Evolutionary conservation across 2,797 vertebrate species (phyloP).

Genomic region (Macropodus opercularis): DNA sequence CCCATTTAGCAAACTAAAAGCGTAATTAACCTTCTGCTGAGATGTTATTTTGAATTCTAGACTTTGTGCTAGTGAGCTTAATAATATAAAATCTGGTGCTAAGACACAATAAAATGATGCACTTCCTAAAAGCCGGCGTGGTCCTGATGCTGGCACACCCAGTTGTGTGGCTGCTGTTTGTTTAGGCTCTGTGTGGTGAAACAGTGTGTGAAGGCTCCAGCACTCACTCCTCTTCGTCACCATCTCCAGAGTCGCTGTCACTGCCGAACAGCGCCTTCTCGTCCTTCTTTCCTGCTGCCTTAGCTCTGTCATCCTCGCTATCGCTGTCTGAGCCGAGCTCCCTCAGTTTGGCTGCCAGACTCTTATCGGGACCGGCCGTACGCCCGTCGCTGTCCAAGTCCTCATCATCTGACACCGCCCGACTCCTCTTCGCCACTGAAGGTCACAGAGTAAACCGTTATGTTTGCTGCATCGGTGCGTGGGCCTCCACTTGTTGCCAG

Average conservation of each 20-base stretch:
- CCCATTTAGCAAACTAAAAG: too few species aligned
- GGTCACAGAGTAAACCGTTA: neutral
- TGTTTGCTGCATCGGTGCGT: neutral
- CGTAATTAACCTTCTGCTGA: too few species aligned
- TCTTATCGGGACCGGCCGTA: slow-evolving; percentile 72
- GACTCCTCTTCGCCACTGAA: slow-evolving; percentile 86
- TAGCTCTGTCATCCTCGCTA: slow-evolving; percentile 80
- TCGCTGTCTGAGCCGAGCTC: slow-evolving; percentile 90
- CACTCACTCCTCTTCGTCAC: slow-evolving; percentile 92
- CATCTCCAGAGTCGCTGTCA: slow-evolving; percentile 92
- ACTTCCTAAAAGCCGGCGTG: too few species aligned
- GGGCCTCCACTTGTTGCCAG: too few species aligned
- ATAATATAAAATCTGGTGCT: too few species aligned
- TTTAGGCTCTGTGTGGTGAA: too few species aligned
- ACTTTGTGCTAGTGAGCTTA: too few species aligned
- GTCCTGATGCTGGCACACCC: too few species aligned
- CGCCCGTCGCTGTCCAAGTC: slow-evolving; percentile 87
- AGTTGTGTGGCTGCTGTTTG: too few species aligned
- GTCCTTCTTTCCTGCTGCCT: slow-evolving; percentile 79
- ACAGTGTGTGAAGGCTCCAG: too few species aligned
- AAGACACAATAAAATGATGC: too few species aligned
- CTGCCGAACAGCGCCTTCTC: slow-evolving; percentile 95
- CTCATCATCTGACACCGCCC: slow-evolving; percentile 87
- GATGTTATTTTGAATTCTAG: too few species aligned
- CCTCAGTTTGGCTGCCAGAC: slow-evolving; percentile 79